Conservation (phyloP, 2,888 invertebrate genomes). For the Ophioninae sp. region DNA sequence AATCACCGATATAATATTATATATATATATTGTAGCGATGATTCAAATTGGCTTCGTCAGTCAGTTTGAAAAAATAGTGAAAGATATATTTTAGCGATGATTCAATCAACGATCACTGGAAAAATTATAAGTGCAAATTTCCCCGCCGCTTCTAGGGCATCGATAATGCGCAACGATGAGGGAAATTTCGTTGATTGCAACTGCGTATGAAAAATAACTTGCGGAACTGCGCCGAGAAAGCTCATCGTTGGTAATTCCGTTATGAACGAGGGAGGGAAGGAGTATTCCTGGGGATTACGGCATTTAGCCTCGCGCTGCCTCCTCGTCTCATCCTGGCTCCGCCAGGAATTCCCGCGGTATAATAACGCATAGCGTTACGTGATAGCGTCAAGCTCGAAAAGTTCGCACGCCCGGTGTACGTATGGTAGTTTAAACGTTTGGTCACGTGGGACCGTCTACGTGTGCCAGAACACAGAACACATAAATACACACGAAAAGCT, state of each 20-base stretch:
- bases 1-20: no score
- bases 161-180: background rate
- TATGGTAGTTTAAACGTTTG: slow-evolving; percentile 54
- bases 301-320: slow-evolving; percentile 19
- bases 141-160: background rate
- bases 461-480: slow-evolving; percentile 32
- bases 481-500: slow-evolving; percentile 1
- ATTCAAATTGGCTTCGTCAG: no score
- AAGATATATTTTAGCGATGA: no score
- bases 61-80: no score
- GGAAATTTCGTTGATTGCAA: slow-evolving; percentile 37
- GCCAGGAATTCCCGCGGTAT: slow-evolving; percentile 14
- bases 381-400: slow-evolving; percentile 11
- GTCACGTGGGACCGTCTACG: slow-evolving; percentile 48
- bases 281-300: slow-evolving; percentile 5
- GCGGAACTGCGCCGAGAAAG: slow-evolving; percentile 11
- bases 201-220: slow-evolving; percentile 27
- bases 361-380: slow-evolving; percentile 27
- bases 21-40: no score
- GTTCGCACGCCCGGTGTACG: slow-evolving; percentile 21
- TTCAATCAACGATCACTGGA: no score
- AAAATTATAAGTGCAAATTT: no score
- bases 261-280: slow-evolving; percentile 20
- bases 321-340: background rate
- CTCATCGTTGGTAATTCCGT: slow-evolving; percentile 41